phyloP scores from a whole-genome alignment of 2,113 vertebrate genomes.

The Passer montanus region DNA sequence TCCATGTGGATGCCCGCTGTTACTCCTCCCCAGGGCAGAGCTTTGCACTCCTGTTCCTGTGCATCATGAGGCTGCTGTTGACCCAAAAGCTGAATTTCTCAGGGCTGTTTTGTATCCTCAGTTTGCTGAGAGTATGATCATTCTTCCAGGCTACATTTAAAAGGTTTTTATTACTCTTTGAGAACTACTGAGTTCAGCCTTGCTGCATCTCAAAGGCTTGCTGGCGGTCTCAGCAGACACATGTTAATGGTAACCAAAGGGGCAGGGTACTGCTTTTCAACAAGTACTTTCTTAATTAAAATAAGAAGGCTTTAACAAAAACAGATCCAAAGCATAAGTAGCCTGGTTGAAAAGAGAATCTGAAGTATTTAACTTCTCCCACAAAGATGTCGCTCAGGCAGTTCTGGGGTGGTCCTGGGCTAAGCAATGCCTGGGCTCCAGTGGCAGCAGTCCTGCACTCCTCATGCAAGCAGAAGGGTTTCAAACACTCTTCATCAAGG shows the following conservation, averaged over 20 bases:
- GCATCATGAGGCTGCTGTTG: background rate
- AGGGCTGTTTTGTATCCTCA: background rate
- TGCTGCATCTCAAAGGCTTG: background rate
- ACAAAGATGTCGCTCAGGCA: background rate
- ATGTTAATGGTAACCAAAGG: background rate
- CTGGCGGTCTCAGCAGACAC: background rate
- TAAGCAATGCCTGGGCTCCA: background rate
- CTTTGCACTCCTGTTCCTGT: background rate
- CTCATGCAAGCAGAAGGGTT: background rate
- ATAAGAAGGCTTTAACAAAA: constrained; percentile 34
- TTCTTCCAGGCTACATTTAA: background rate
- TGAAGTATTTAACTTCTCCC: background rate
- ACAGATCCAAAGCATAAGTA: background rate
- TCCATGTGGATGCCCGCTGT: background rate
- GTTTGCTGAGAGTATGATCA: background rate
- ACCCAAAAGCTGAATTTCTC: background rate
- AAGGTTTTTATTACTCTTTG: background rate
- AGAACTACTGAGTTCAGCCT: background rate
- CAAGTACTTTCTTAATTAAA: constrained; percentile 21
- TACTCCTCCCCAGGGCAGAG: background rate
- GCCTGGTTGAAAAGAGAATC: background rate
- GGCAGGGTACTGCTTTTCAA: background rate
- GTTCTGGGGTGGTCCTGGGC: background rate
- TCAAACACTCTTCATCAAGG: background rate
- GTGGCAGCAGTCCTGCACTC: background rate